phyloP scores from a whole-genome alignment of 2,888 invertebrate genomes.

The Drosophila falleni region DNA sequence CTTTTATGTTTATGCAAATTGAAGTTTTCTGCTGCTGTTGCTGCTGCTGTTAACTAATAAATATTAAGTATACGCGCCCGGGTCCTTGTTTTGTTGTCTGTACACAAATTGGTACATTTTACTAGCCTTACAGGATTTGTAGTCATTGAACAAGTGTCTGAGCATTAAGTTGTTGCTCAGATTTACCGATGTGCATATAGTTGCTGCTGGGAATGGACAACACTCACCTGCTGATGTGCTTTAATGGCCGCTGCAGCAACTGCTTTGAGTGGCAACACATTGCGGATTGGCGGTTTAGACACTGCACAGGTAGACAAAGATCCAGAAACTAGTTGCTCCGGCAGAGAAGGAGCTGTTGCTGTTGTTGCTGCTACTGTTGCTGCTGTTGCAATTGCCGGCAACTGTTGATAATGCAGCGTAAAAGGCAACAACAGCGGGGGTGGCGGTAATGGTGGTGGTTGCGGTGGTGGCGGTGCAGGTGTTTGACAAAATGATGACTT shows the following conservation, averaged over 20 bases:
- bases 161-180: slow-evolving; percentile 26
- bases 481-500: slow-evolving; percentile 35
- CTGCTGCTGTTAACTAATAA: slow-evolving; percentile 68
- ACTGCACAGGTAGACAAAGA: slow-evolving; percentile 10
- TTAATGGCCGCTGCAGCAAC: slow-evolving; percentile 69
- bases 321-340: slow-evolving; percentile 10
- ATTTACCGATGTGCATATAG: slow-evolving; percentile 8
- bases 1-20: slow-evolving; percentile 82
- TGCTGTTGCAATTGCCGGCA: slow-evolving; percentile 7
- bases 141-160: slow-evolving; percentile 48
- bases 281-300: slow-evolving; percentile 23
- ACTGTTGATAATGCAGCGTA: slow-evolving; percentile 41
- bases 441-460: slow-evolving; percentile 60
- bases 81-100: slow-evolving; percentile 38
- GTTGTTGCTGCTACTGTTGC: neutral
- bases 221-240: slow-evolving; percentile 82
- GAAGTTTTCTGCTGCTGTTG: slow-evolving; percentile 60
- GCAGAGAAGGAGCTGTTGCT: slow-evolving; percentile 2
- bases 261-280: slow-evolving; percentile 67
- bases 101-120: slow-evolving; percentile 67
- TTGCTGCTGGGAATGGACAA: neutral
- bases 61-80: slow-evolving; percentile 73
- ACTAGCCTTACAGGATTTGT: slow-evolving; percentile 48
- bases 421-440: slow-evolving; percentile 53
- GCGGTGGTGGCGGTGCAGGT: slow-evolving; percentile 69